These are phyloP conservation scores for Meganola albula DNA, from an alignment of 2,888 invertebrate species.

Conservation along the genomic window DNA sequence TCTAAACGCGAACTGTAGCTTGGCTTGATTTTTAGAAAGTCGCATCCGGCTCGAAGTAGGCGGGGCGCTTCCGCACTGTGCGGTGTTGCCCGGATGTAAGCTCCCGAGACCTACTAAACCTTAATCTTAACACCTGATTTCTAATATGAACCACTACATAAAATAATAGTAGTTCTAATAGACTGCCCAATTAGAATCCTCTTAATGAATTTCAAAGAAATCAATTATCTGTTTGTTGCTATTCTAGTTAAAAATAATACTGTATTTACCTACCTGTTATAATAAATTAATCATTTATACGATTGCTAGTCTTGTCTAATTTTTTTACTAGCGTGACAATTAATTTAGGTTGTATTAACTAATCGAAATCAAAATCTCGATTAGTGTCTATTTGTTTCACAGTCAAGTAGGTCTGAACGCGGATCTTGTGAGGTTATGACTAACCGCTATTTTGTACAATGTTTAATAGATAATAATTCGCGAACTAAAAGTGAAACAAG, in stretches of 20 bases:
- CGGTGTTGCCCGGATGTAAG: slow-evolving; percentile 55
- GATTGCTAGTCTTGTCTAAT: no score
- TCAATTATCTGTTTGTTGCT: no score
- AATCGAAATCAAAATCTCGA: slow-evolving; percentile 36
- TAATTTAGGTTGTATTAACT: slow-evolving; percentile 5
- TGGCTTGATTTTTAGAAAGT: slow-evolving; percentile 72
- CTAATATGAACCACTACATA: no score
- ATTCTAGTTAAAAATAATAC: no score
- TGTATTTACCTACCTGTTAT: no score
- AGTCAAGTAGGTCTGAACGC: slow-evolving; percentile 52
- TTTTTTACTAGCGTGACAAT: no score
- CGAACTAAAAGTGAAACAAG: slow-evolving; percentile 22
- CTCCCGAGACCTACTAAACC: slow-evolving; percentile 49
- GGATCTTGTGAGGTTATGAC: slow-evolving; percentile 49
- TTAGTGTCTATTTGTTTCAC: slow-evolving; percentile 37
- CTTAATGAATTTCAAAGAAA: no score
- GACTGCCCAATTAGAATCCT: no score
- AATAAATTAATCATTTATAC: no score
- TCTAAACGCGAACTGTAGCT: slow-evolving; percentile 35
- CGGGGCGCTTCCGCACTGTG: slow-evolving; percentile 61
- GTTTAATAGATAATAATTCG: slow-evolving; percentile 31
- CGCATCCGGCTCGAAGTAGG: slow-evolving; percentile 61
- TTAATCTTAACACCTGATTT: slow-evolving; percentile 24
- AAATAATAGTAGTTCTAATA: no score
- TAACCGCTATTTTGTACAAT: slow-evolving; percentile 46